A percentile compares a stretch with the other conserved stretches of the same genome.
phyloP scores from a whole-genome alignment of 2,113 vertebrate genomes.

The Cercopithecus mona region DNA sequence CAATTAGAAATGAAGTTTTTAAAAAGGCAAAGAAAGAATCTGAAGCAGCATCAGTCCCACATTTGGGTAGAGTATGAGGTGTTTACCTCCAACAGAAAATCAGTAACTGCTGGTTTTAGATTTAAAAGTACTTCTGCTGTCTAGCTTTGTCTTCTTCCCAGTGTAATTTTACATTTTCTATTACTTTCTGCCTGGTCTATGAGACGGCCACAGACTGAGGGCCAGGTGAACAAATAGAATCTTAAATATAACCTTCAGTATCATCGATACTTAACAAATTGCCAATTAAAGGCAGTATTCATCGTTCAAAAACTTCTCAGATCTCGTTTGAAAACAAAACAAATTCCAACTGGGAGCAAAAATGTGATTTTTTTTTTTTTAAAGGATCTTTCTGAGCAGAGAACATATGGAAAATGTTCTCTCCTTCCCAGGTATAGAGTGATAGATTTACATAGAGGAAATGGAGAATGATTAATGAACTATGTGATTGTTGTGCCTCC shows the following conservation, averaged over 20 bases:
- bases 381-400: not conserved
- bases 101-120: slow-evolving; percentile 35
- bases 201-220: slow-evolving; percentile 8
- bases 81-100: slow-evolving; percentile 56
- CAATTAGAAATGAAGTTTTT: not conserved
- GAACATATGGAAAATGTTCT: not conserved
- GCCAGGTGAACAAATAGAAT: not conserved
- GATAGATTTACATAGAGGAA: not conserved
- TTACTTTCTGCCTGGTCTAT: not conserved
- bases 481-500: not conserved
- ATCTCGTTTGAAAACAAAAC: slow-evolving; percentile 29
- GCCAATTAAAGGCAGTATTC: not conserved
- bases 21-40: not conserved
- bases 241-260: slow-evolving; percentile 29
- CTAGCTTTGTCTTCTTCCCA: slow-evolving; percentile 22
- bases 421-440: not conserved
- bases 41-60: not conserved
- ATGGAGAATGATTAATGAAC: not conserved
- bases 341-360: not conserved
- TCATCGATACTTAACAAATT: not conserved
- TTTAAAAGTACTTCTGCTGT: slow-evolving; percentile 46
- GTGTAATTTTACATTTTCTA: not conserved
- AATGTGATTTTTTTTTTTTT: not conserved
- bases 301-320: not conserved
- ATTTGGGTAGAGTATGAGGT: not conserved